Evolutionary conservation across 1,140 invertebrate species (phyloP).

Genomic region (Gonioctena quinquepunctata): DNA sequence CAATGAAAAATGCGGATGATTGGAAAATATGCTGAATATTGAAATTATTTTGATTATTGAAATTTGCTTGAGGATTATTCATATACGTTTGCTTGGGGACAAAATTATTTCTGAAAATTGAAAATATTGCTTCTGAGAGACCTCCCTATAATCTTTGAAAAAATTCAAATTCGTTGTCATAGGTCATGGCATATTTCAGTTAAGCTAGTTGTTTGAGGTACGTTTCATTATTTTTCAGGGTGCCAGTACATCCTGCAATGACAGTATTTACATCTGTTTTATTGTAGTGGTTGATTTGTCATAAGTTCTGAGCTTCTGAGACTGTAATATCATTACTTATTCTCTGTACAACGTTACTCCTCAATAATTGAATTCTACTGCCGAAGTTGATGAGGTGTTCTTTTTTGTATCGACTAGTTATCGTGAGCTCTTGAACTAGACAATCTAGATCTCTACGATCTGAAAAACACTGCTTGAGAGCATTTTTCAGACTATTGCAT

Average conservation of each 20-base stretch:
- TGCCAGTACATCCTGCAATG: background rate
- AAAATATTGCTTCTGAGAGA: background rate
- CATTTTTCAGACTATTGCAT: background rate
- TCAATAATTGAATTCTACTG: slow-evolving; percentile 5
- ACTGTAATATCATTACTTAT: background rate
- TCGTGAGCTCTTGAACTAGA: slow-evolving; percentile 8
- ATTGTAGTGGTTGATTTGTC: background rate
- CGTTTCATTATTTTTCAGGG: background rate
- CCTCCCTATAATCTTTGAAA: background rate
- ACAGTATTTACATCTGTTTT: background rate
- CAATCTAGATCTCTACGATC: slow-evolving; percentile 5
- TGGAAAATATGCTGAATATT: too few species aligned
- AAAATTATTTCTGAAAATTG: background rate
- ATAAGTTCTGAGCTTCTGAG: background rate
- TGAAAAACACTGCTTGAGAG: background rate
- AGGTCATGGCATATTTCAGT: background rate
- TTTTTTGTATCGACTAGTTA: background rate
- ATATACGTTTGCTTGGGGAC: too few species aligned
- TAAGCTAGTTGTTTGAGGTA: background rate
- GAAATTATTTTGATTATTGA: too few species aligned
- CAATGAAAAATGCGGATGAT: too few species aligned
- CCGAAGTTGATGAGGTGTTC: slow-evolving; percentile 11
- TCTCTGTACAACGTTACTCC: slow-evolving; percentile 5
- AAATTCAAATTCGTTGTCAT: background rate
- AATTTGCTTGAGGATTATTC: too few species aligned